These are phyloP conservation scores for Bambusicola thoracicus DNA, from an alignment of 2,113 vertebrate species.

Conservation along the genomic window DNA sequence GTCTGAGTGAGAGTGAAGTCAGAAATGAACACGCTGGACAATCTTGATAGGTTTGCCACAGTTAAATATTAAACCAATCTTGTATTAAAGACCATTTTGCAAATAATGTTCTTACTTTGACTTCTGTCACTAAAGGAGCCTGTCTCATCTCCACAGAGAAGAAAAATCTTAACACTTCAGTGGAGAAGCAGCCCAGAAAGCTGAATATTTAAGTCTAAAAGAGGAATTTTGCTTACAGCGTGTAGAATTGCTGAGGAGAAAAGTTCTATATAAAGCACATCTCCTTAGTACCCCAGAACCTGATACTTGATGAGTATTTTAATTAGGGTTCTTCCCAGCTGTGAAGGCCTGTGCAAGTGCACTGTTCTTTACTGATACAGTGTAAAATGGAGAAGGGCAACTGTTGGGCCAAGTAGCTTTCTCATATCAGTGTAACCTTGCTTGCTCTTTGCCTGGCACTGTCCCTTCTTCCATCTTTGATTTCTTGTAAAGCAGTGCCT, in stretches of 20 bases:
- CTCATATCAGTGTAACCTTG: background rate
- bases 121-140: background rate
- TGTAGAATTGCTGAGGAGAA: background rate
- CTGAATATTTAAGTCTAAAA: background rate
- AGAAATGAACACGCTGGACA: background rate
- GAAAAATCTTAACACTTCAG: background rate
- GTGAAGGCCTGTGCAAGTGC: background rate
- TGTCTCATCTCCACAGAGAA: background rate
- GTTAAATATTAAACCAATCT: background rate
- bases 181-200: background rate
- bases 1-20: background rate
- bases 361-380: background rate
- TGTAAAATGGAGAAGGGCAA: background rate
- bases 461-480: background rate
- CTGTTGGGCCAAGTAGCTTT: background rate
- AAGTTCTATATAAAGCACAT: background rate
- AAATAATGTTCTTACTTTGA: background rate
- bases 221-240: background rate
- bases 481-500: background rate
- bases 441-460: background rate
- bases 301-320: background rate
- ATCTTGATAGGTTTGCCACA: background rate
- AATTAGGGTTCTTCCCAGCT: background rate
- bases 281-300: background rate
- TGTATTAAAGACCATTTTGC: background rate